Evolutionary conservation across 2,888 invertebrate genomes (phyloP).

Genomic region (Mycogona germanica): DNA sequence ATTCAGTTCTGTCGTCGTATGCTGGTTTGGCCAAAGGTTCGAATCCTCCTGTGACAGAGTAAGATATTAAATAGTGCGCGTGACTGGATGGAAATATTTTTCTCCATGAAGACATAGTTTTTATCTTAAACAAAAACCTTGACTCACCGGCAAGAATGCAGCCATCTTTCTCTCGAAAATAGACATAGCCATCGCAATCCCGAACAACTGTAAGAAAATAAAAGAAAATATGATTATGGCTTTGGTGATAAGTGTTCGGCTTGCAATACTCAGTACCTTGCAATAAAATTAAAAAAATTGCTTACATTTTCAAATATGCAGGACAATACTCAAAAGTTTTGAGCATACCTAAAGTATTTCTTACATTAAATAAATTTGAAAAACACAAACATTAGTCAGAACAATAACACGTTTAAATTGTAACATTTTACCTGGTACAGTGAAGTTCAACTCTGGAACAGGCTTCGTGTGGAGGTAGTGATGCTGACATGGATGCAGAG

Average conservation of each 20-base stretch:
- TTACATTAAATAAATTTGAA: too few species aligned
- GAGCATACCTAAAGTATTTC: background rate
- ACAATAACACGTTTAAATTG: background rate
- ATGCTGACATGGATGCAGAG: slow-evolving; percentile 84
- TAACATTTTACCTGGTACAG: slow-evolving; percentile 57
- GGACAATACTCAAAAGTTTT: background rate
- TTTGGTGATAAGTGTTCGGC: background rate
- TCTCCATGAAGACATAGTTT: too few species aligned
- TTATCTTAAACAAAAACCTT: too few species aligned
- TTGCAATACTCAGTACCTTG: background rate
- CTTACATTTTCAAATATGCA: background rate
- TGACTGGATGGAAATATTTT: too few species aligned
- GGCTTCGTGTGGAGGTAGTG: slow-evolving; percentile 83
- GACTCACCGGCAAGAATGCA: slow-evolving; percentile 71
- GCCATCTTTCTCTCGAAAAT: slow-evolving; percentile 73
- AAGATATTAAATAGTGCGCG: too few species aligned
- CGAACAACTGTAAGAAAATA: slow-evolving; percentile 49
- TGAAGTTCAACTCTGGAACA: slow-evolving; percentile 56
- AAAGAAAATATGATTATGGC: background rate
- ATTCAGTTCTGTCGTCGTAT: slow-evolving; percentile 49
- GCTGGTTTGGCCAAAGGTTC: slow-evolving; percentile 83
- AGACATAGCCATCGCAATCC: slow-evolving; percentile 77
- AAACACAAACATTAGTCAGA: background rate
- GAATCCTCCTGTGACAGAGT: too few species aligned
- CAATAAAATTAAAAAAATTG: slow-evolving; percentile 2